These are phyloP conservation scores for Dysidea cf. avara DNA, from an alignment of 37 sponge, comb jelly and placozoan species.

Conservation along the genomic window DNA sequence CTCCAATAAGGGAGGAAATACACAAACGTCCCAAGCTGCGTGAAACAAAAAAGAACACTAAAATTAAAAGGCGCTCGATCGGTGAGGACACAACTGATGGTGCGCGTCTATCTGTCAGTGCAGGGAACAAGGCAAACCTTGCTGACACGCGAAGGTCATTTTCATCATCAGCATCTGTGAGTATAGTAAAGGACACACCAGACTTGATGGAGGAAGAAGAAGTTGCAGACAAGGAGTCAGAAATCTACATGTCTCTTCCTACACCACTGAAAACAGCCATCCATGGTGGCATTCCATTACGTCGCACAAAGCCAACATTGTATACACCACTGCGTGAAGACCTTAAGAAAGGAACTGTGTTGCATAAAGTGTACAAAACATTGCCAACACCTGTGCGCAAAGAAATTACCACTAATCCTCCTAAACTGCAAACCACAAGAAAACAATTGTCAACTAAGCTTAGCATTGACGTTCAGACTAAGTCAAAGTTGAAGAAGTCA, in stretches of 20 bases:
- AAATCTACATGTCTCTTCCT: not conserved
- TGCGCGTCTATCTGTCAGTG: not conserved
- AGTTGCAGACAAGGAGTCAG: too few relatives aligned
- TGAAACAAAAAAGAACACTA: slow-evolving; percentile 6
- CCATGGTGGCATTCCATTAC: not conserved
- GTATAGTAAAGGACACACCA: too few relatives aligned
- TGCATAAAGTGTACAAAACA: slow-evolving; percentile 8
- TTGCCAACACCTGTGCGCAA: slow-evolving; percentile 48
- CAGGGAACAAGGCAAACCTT: slow-evolving; percentile 5
- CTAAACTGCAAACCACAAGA: slow-evolving; percentile 32
- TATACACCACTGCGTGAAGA: slow-evolving; percentile 55
- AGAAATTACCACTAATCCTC: slow-evolving; percentile 39
- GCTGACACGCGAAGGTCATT: not conserved
- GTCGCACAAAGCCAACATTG: slow-evolving; percentile 24
- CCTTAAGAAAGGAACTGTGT: slow-evolving; percentile 21
- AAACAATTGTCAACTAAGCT: slow-evolving; percentile 60
- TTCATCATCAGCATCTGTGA: not conserved
- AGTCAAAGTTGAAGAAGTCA: slow-evolving; percentile 40
- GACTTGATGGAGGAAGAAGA: too few relatives aligned
- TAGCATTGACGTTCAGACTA: slow-evolving; percentile 42
- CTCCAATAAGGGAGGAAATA: not conserved
- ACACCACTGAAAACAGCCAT: not conserved
- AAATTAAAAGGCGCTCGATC: not conserved
- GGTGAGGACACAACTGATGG: not conserved
- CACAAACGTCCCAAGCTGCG: slow-evolving; percentile 30